A percentile compares a stretch with the other conserved stretches of the same genome.
phyloP scores from a whole-genome alignment of 2,113 vertebrate species.

The Pelecanus crispus region DNA sequence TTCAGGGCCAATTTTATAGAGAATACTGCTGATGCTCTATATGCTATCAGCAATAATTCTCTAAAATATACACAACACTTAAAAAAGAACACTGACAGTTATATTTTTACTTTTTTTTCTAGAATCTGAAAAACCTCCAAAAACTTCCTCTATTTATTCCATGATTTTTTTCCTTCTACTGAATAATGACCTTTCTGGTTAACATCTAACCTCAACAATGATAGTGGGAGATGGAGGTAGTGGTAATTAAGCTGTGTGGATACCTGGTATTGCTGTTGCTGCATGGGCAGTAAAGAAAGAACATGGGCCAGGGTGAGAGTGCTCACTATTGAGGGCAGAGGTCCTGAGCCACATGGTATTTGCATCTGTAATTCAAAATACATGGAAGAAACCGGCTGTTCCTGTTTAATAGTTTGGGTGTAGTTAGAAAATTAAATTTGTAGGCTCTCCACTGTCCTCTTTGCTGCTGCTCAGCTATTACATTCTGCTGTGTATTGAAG shows the following conservation, averaged over 20 bases:
- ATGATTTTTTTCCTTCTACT: background rate
- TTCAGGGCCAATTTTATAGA: background rate
- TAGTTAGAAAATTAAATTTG: background rate
- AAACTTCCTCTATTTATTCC: background rate
- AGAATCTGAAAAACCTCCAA: background rate
- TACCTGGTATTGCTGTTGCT: background rate
- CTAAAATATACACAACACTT: background rate
- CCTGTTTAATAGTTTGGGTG: background rate
- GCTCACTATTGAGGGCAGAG: background rate
- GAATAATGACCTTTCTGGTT: background rate
- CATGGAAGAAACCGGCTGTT: background rate
- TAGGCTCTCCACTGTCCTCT: background rate
- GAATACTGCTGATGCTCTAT: background rate
- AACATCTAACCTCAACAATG: background rate
- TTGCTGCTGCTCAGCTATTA: background rate
- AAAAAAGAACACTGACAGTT: background rate
- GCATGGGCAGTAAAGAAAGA: background rate
- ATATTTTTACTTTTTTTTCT: background rate
- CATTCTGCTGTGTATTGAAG: background rate
- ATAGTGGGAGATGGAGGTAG: background rate
- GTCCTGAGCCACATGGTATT: background rate
- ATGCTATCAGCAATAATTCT: background rate
- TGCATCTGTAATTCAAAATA: background rate
- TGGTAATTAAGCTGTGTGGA: background rate
- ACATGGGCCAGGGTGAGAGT: fast-evolving